phyloP scores from a whole-genome alignment of 2,888 invertebrate genomes.

The Lasioglossum villosulum region DNA sequence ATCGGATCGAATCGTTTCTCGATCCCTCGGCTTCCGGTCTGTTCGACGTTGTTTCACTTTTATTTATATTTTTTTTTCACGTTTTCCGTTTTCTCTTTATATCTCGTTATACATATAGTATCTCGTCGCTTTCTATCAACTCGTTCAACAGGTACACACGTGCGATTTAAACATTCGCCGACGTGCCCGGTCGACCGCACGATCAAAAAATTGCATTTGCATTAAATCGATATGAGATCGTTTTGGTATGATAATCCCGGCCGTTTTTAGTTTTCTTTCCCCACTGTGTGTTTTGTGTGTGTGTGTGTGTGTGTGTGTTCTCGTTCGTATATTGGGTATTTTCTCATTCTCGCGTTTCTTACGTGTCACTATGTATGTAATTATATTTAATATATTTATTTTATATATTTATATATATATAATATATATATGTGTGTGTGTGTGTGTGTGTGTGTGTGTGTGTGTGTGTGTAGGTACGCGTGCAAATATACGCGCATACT shows the following conservation, averaged over 20 bases:
- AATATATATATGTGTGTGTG: background rate
- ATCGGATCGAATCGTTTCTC: constrained; percentile 15
- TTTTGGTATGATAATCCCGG: constrained; percentile 83
- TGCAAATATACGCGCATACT: background rate
- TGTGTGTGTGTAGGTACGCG: background rate
- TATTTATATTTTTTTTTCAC: background rate
- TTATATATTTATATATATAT: background rate
- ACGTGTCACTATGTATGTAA: constrained; percentile 7
- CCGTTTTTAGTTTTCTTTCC: constrained; percentile 62
- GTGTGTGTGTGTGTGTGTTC: background rate
- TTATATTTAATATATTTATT: constrained; percentile 8
- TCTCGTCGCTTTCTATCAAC: constrained; percentile 6
- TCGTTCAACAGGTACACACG: constrained; percentile 57
- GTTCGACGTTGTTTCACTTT: background rate
- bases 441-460: background rate
- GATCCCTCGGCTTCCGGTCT: background rate
- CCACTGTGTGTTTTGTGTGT: background rate
- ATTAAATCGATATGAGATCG: constrained; percentile 83
- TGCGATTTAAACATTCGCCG: constrained; percentile 42
- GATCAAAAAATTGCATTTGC: constrained; percentile 77
- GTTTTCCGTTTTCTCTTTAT: background rate
- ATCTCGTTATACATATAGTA: background rate
- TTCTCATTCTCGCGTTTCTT: background rate
- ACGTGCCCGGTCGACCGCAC: constrained; percentile 66
- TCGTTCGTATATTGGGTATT: background rate